Conservation (phyloP, 2,113 vertebrate genomes). For the Hippopotamus amphibius region DNA sequence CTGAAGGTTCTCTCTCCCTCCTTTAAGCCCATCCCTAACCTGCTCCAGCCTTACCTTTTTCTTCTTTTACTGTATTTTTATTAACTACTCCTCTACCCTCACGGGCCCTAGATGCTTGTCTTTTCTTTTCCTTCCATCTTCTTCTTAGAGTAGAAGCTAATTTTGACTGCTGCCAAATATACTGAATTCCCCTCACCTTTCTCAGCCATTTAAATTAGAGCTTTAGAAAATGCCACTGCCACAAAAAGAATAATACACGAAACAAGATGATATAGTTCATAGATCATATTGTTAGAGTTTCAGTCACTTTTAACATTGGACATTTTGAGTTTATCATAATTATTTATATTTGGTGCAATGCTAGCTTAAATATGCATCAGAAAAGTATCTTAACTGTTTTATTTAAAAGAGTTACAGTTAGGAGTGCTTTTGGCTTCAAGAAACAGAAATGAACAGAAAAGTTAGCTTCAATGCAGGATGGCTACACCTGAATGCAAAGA, state of each 20-base stretch:
- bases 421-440: not conserved
- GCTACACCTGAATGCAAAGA: not conserved
- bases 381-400: not conserved
- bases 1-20: not conserved
- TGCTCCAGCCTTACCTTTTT: not conserved
- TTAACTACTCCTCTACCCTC: not conserved
- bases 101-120: not conserved
- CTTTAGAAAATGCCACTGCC: not conserved
- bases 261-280: not conserved
- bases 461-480: not conserved
- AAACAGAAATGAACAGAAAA: conserved; percentile 36
- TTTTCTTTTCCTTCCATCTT: not conserved
- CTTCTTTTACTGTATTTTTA: not conserved
- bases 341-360: conserved; percentile 7
- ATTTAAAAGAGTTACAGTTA: not conserved
- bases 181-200: not conserved
- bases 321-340: not conserved
- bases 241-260: not conserved
- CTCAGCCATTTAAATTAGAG: not conserved
- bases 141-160: not conserved
- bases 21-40: not conserved
- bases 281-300: not conserved
- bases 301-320: not conserved
- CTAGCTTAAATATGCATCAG: not conserved
- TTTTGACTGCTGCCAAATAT: not conserved